A percentile compares a stretch with the other conserved stretches of the same genome.
phyloP scores from a whole-genome alignment of 2,113 vertebrate species.

The Mugil cephalus region DNA sequence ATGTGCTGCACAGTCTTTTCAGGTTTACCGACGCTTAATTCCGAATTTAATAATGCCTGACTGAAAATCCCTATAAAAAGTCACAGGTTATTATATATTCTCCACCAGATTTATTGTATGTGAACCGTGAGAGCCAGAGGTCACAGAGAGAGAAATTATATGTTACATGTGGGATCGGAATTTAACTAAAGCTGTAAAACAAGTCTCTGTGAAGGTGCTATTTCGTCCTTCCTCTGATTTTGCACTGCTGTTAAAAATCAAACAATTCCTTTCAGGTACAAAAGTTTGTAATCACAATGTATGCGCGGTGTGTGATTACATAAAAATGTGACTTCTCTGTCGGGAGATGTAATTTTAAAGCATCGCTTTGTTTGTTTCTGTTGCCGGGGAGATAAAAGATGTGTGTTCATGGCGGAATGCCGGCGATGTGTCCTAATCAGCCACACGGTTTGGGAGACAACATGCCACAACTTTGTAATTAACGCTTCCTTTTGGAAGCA shows the following conservation, averaged over 20 bases:
- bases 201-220: conserved; percentile 28
- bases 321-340: conserved; percentile 35
- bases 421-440: conserved; percentile 36
- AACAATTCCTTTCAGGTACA: conserved; percentile 28
- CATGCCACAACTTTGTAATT: conserved; percentile 45
- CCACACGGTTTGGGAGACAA: conserved; percentile 20
- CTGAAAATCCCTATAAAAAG: no score
- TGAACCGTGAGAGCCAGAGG: not conserved
- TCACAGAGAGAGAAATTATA: not conserved
- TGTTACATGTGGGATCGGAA: no score
- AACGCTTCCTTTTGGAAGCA: conserved; percentile 43
- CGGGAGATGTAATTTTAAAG: conserved; percentile 25
- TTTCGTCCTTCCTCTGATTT: conserved; percentile 12
- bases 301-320: conserved; percentile 52
- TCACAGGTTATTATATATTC: not conserved
- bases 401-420: conserved; percentile 45
- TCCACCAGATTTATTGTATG: not conserved
- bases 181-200: conserved; percentile 26
- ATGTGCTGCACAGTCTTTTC: no score
- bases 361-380: conserved; percentile 59
- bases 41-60: not conserved
- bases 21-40: no score
- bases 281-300: conserved; percentile 18
- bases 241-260: conserved; percentile 23
- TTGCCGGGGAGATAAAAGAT: conserved; percentile 53